Percentiles rank a stretch among this genome's conserved stretches.
Evolutionary conservation across 2,888 invertebrate species (phyloP).

Genomic region (Heliconius ethilla): DNA sequence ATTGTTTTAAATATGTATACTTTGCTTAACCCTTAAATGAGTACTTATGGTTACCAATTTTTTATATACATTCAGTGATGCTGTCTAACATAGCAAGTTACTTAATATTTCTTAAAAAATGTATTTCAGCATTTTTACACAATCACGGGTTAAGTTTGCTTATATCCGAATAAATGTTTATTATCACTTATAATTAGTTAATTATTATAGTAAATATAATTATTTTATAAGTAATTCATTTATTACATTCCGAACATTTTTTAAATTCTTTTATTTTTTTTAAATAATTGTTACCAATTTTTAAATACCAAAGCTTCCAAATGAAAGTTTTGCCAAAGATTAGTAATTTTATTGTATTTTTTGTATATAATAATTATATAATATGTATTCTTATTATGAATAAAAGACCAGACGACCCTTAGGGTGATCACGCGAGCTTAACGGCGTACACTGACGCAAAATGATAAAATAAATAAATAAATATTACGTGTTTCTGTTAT

Average conservation of each 20-base stretch:
- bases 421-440: constrained; percentile 39
- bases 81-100: background rate
- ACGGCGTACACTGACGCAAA: constrained; percentile 30
- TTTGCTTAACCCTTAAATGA: background rate
- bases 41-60: background rate
- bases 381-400: constrained; percentile 21
- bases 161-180: background rate
- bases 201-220: background rate
- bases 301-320: constrained; percentile 9
- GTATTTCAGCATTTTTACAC: background rate
- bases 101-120: background rate
- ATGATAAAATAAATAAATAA: constrained; percentile 10
- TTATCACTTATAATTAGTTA: background rate
- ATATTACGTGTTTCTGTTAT: constrained; percentile 37
- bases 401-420: constrained; percentile 30
- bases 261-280: background rate
- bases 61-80: background rate
- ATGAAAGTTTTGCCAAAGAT: background rate
- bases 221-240: background rate
- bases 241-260: background rate
- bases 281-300: background rate
- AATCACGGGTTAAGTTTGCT: background rate
- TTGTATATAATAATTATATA: constrained; percentile 11
- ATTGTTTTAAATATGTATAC: background rate
- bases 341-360: constrained; percentile 9